These are phyloP conservation scores for Muntiacus reevesi DNA, from an alignment of 2,113 vertebrate genomes.

Conservation along the genomic window DNA sequence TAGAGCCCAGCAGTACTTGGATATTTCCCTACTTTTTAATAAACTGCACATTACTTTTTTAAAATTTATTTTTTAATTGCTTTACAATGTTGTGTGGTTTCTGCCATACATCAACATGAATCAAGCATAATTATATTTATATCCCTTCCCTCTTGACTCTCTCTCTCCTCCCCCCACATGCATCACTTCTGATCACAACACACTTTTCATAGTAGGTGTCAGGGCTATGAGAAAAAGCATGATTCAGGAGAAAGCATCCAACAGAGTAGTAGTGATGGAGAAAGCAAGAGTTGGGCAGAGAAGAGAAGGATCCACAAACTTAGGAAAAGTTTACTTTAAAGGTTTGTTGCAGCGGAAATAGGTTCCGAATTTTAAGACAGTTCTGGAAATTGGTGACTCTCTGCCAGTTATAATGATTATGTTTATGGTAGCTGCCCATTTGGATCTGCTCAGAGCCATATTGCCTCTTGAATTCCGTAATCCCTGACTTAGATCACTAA, in stretches of 20 bases:
- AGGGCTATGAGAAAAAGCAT: not conserved
- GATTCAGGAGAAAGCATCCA: not conserved
- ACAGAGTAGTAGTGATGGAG: not conserved
- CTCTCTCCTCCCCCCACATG: too few relatives aligned
- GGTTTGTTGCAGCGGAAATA: not conserved
- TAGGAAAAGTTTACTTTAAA: not conserved
- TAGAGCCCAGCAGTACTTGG: not conserved
- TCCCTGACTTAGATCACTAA: not conserved
- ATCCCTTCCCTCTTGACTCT: not conserved
- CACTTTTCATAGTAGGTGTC: not conserved
- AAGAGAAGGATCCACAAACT: not conserved
- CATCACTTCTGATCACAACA: not conserved
- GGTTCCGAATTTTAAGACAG: not conserved
- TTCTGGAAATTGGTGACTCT: not conserved
- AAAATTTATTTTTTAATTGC: not conserved
- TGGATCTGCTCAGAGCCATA: not conserved
- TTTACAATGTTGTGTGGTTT: not conserved
- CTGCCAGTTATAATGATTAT: not conserved
- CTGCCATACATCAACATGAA: not conserved
- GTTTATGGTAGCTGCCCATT: not conserved
- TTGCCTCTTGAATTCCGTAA: not conserved
- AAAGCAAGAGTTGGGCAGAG: not conserved
- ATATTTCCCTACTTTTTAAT: not conserved
- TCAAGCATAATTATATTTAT: not conserved
- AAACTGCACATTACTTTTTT: not conserved